Percentiles rank a stretch among this genome's conserved stretches.
These are phyloP conservation scores for Saccostrea cuccullata DNA, from an alignment of 1,140 invertebrate genomes.

Conservation along the genomic window DNA sequence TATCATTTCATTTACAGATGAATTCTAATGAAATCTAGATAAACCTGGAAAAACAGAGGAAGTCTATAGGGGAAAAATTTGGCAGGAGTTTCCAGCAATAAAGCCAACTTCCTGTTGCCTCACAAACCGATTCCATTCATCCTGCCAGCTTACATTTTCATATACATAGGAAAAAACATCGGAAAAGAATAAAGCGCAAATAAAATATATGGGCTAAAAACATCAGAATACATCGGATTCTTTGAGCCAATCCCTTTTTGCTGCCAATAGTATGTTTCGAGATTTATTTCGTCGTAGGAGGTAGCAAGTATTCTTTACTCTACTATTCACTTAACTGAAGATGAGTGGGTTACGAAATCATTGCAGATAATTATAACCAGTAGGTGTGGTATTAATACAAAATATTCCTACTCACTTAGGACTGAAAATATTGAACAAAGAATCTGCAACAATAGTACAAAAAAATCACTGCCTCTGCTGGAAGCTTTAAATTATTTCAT, in stretches of 20 bases:
- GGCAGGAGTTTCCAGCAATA: constrained; percentile 13
- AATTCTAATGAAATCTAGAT: constrained; percentile 1
- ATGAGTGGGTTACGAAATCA: not conserved
- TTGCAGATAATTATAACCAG: not conserved
- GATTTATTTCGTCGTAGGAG: not conserved
- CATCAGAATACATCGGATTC: constrained; percentile 27
- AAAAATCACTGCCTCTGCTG: too few species aligned
- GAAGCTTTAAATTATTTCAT: too few species aligned
- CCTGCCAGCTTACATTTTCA: constrained; percentile 28
- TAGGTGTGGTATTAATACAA: not conserved
- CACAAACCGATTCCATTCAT: not conserved
- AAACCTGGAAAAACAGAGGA: not conserved
- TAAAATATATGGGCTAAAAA: constrained; percentile 30
- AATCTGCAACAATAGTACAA: too few species aligned
- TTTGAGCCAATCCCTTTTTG: not conserved
- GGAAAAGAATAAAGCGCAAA: constrained; percentile 2
- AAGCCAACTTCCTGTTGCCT: constrained; percentile 7
- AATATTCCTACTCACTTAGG: too few species aligned
- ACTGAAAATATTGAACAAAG: too few species aligned
- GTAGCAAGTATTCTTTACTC: not conserved
- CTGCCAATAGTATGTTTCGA: not conserved
- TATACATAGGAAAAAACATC: constrained; percentile 15
- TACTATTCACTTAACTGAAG: not conserved
- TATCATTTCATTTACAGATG: not conserved
- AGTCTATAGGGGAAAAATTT: constrained; percentile 3